Evolutionary conservation across 2,113 vertebrate genomes (phyloP).

Genomic region (Channa argus): DNA sequence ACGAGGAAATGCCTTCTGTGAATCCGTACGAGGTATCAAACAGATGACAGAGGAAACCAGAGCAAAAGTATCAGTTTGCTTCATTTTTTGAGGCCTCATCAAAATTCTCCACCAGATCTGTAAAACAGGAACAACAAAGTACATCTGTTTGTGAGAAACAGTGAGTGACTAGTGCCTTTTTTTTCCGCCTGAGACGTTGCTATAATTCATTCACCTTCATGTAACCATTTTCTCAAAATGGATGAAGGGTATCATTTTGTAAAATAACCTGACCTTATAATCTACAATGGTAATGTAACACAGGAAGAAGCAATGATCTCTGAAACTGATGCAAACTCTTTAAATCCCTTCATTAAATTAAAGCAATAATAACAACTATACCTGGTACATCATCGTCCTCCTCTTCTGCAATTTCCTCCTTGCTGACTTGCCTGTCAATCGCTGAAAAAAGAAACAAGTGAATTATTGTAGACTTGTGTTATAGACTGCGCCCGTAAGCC

Average conservation of each 20-base stretch:
- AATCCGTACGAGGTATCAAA: constrained; percentile 55
- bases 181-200: not conserved
- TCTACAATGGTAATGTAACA: no score
- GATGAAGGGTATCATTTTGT: not conserved
- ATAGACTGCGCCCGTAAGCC: no score
- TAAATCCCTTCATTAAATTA: not conserved
- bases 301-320: no score
- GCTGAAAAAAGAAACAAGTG: constrained; percentile 53
- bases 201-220: not conserved
- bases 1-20: constrained; percentile 62
- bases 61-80: constrained; percentile 87
- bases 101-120: constrained; percentile 99
- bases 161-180: not conserved
- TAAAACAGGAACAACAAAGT: constrained; percentile 10
- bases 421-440: constrained; percentile 93
- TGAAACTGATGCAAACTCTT: no score
- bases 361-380: constrained; percentile 60
- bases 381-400: constrained; percentile 99
- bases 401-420: constrained; percentile 96
- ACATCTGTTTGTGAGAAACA: not conserved
- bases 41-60: not conserved
- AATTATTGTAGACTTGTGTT: no score
- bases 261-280: not conserved
- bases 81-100: constrained; percentile 99
- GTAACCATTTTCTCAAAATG: not conserved